Evolutionary conservation across 1,140 invertebrate genomes (phyloP).

Genomic region (Trachymyrmex septentrionalis): DNA sequence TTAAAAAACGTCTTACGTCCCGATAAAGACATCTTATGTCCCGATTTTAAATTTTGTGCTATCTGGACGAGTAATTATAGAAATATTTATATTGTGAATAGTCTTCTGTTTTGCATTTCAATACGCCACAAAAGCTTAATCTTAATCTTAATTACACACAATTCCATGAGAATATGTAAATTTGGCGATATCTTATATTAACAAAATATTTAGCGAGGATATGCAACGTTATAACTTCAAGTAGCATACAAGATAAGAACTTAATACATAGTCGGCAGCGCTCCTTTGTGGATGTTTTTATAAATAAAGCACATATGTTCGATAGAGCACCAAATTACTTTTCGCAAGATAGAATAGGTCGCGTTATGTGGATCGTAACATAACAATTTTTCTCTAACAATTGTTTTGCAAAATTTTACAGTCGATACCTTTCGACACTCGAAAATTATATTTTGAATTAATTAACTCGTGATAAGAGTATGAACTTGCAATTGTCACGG

Average conservation of each 20-base stretch:
- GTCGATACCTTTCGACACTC: neutral
- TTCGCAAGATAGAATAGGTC: slow-evolving; percentile 8
- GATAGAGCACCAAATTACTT: neutral
- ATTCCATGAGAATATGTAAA: slow-evolving; percentile 40
- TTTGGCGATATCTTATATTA: slow-evolving; percentile 66
- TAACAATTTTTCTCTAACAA: neutral
- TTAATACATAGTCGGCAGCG: slow-evolving; percentile 42
- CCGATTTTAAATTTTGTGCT: no score
- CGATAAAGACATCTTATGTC: no score
- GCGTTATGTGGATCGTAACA: neutral
- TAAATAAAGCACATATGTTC: neutral
- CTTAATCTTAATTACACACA: slow-evolving; percentile 33
- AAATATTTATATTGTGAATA: no score
- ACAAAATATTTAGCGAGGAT: slow-evolving; percentile 60
- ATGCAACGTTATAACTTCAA: slow-evolving; percentile 70
- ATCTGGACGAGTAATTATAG: no score
- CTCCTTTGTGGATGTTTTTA: slow-evolving; percentile 14
- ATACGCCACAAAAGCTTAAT: slow-evolving; percentile 29
- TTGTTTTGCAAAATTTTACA: neutral
- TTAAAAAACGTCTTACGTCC: no score
- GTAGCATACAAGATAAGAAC: slow-evolving; percentile 65
- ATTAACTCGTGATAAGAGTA: neutral
- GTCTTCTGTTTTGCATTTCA: neutral
- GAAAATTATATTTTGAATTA: neutral
- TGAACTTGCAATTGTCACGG: neutral